Percentiles rank a stretch among this genome's conserved stretches.
Conservation (phyloP, 2,888 invertebrate genomes). For the Pseudanteris insignis region DNA sequence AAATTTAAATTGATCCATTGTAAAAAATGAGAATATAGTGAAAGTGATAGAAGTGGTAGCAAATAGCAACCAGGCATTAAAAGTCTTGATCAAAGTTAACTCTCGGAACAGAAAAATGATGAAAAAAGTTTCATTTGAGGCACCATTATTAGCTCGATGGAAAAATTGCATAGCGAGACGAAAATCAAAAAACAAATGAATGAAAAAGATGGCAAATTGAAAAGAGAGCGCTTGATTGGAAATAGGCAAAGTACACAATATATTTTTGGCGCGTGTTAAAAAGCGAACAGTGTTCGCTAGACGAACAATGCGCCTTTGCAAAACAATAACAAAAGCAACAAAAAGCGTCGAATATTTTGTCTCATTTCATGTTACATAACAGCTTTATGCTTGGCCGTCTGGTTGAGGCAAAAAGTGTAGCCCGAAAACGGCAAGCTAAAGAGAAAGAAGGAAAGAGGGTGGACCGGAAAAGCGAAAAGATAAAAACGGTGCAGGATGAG, state of each 20-base stretch:
- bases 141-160: background rate
- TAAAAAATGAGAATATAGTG: too few relatives aligned
- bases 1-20: background rate
- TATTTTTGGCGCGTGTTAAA: conserved; percentile 28
- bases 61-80: too few relatives aligned
- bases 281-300: conserved; percentile 25
- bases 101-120: background rate
- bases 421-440: conserved; percentile 35
- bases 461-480: conserved; percentile 5
- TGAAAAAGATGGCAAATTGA: conserved; percentile 1
- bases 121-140: conserved; percentile 1
- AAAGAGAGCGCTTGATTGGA: conserved; percentile 26
- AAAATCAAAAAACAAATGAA: conserved; percentile 8
- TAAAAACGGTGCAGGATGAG: conserved; percentile 10
- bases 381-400: conserved; percentile 37
- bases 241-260: conserved; percentile 13
- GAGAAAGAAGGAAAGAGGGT: conserved; percentile 25
- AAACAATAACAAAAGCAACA: conserved; percentile 37
- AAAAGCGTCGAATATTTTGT: conserved; percentile 35
- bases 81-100: background rate
- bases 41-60: too few relatives aligned
- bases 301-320: conserved; percentile 29
- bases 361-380: conserved; percentile 43
- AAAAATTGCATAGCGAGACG: background rate
- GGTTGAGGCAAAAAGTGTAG: conserved; percentile 29